Evolutionary conservation across 2,797 vertebrate genomes (phyloP).

Genomic region (Pseudochromis fuscus): DNA sequence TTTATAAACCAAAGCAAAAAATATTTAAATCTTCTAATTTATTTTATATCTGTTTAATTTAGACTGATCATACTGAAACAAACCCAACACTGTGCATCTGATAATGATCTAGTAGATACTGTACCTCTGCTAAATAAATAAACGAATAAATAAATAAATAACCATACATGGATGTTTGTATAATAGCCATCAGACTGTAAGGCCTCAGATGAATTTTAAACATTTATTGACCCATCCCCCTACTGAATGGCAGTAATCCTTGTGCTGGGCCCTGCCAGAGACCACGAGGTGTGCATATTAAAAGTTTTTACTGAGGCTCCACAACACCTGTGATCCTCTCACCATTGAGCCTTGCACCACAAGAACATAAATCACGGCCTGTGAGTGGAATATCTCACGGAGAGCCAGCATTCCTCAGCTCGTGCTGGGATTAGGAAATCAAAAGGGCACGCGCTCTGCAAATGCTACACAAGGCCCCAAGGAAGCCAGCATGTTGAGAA

Average conservation of each 20-base stretch:
- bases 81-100: neutral
- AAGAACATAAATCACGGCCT: constrained; percentile 85
- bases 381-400: constrained; percentile 84
- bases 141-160: too few relatives aligned
- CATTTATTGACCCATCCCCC: constrained; percentile 79
- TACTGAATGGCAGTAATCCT: constrained; percentile 71
- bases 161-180: constrained; percentile 52
- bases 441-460: constrained; percentile 81
- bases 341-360: constrained; percentile 69
- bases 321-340: constrained; percentile 81
- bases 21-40: constrained; percentile 3
- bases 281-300: constrained; percentile 85
- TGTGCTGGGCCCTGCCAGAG: constrained; percentile 62
- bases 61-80: neutral
- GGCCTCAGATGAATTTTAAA: constrained; percentile 79
- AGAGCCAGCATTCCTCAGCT: constrained; percentile 67
- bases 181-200: constrained; percentile 61
- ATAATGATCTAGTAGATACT: constrained; percentile 30
- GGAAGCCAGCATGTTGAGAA: constrained; percentile 74
- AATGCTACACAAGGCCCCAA: constrained; percentile 76
- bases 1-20: constrained; percentile 3
- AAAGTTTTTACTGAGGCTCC: constrained; percentile 80
- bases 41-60: neutral
- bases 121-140: constrained; percentile 34
- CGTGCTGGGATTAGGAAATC: constrained; percentile 83